Percentiles rank a stretch among this genome's conserved stretches.
Evolutionary conservation across 2,797 vertebrate species (phyloP).

Genomic region (Lithobates sylvaticus): DNA sequence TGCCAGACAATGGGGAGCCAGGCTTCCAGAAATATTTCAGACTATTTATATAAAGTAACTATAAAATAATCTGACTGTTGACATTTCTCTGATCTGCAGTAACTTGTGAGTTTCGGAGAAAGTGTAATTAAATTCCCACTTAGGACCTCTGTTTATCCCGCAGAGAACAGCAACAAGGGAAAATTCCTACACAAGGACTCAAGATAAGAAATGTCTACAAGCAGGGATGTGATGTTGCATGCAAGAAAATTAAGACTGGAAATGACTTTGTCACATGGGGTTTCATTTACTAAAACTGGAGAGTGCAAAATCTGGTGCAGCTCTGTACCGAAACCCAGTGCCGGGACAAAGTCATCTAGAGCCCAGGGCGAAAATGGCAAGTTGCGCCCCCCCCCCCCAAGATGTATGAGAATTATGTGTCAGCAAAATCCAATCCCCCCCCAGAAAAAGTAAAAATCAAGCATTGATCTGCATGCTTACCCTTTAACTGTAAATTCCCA

Average conservation of each 20-base stretch:
- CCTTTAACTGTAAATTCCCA: too few relatives aligned
- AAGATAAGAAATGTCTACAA: neutral
- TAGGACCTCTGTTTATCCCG: neutral
- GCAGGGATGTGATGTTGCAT: neutral
- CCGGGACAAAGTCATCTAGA: too few relatives aligned
- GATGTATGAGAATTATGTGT: too few relatives aligned
- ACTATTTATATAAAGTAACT: conserved; percentile 38
- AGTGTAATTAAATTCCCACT: conserved; percentile 1
- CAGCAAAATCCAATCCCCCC: too few relatives aligned
- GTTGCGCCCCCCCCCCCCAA: too few relatives aligned
- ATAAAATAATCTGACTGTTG: conserved; percentile 47
- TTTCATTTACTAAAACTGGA: too few relatives aligned
- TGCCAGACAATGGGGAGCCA: conserved; percentile 47
- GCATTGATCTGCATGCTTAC: too few relatives aligned
- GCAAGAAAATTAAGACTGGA: too few relatives aligned
- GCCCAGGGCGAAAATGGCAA: too few relatives aligned
- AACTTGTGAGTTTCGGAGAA: neutral
- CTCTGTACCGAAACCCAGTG: too few relatives aligned
- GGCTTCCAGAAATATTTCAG: conserved; percentile 20
- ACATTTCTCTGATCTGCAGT: conserved; percentile 32
- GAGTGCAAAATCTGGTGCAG: too few relatives aligned
- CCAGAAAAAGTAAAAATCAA: too few relatives aligned
- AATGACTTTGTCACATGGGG: neutral
- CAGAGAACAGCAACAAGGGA: neutral
- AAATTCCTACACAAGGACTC: neutral